Evolutionary conservation across 2,797 vertebrate species (phyloP).

Genomic region (Chromobotia macracanthus): DNA sequence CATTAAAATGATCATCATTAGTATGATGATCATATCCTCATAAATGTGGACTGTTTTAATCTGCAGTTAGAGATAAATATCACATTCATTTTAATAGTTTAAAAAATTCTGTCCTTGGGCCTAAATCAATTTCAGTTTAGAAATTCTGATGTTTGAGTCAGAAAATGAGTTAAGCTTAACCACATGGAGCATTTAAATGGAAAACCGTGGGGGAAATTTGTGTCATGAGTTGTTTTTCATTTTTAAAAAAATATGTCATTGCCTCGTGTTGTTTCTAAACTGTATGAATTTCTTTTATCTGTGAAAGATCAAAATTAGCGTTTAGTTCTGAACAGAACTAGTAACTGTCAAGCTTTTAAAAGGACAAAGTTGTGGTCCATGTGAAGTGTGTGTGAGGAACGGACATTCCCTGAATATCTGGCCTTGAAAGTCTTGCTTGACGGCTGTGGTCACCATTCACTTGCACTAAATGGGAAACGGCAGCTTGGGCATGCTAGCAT

Average conservation of each 20-base stretch:
- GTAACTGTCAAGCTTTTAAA: neutral
- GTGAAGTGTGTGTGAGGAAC: neutral
- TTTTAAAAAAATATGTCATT: neutral
- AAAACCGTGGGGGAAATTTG: neutral
- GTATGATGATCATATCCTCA: neutral
- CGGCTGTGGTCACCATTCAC: neutral
- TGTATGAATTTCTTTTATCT: neutral
- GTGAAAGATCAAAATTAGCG: neutral
- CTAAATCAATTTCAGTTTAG: constrained; percentile 5
- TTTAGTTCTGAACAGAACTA: neutral
- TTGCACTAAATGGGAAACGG: neutral
- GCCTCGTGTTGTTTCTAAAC: neutral
- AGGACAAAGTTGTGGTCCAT: neutral
- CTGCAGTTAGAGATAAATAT: neutral
- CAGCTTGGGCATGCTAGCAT: neutral
- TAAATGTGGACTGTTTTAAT: constrained; percentile 18
- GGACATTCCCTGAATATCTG: neutral
- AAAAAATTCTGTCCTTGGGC: neutral
- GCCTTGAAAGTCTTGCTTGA: neutral
- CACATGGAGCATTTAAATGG: too few species aligned
- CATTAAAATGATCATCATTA: too few species aligned
- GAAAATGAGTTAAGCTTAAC: neutral
- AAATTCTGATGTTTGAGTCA: neutral
- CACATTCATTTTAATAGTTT: neutral
- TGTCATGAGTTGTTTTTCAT: neutral